Evolutionary conservation across 1,140 invertebrate species (phyloP).

Genomic region (Temnothorax nylanderi): DNA sequence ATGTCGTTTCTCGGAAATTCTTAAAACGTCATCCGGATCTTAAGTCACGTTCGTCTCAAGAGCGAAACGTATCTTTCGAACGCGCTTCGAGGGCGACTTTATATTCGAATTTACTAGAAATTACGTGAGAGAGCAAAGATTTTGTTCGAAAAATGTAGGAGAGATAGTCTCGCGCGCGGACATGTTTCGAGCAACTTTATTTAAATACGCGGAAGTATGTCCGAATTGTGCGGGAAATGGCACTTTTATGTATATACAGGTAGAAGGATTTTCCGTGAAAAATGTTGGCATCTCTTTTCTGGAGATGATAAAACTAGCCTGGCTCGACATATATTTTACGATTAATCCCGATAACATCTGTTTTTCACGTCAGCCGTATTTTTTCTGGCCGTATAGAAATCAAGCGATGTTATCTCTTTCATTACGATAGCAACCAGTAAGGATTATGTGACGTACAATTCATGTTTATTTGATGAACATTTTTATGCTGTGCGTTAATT

Average conservation of each 20-base stretch:
- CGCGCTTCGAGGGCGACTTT: not conserved
- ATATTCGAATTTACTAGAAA: slow-evolving; percentile 45
- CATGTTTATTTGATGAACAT: slow-evolving; percentile 7
- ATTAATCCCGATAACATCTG: slow-evolving; percentile 39
- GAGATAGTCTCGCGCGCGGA: slow-evolving; percentile 6
- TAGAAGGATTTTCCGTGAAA: slow-evolving; percentile 26
- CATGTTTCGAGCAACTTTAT: slow-evolving; percentile 10
- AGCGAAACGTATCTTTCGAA: slow-evolving; percentile 10
- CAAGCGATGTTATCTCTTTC: slow-evolving; percentile 25
- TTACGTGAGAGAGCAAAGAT: not conserved
- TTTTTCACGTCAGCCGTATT: slow-evolving; percentile 42
- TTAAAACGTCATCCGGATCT: slow-evolving; percentile 51
- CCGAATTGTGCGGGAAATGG: slow-evolving; percentile 33
- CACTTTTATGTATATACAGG: not conserved
- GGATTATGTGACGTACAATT: not conserved
- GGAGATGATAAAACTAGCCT: not conserved
- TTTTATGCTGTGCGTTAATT: not conserved
- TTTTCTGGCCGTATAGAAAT: slow-evolving; percentile 27
- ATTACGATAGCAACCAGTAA: not conserved
- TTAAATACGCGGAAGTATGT: not conserved
- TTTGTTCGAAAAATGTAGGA: not conserved
- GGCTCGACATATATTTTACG: slow-evolving; percentile 44
- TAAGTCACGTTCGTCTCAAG: slow-evolving; percentile 32
- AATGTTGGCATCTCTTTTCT: slow-evolving; percentile 19
- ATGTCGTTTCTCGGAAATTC: slow-evolving; percentile 41